Evolutionary conservation across 2,888 invertebrate species (phyloP).

Genomic region (Hesperia comma): DNA sequence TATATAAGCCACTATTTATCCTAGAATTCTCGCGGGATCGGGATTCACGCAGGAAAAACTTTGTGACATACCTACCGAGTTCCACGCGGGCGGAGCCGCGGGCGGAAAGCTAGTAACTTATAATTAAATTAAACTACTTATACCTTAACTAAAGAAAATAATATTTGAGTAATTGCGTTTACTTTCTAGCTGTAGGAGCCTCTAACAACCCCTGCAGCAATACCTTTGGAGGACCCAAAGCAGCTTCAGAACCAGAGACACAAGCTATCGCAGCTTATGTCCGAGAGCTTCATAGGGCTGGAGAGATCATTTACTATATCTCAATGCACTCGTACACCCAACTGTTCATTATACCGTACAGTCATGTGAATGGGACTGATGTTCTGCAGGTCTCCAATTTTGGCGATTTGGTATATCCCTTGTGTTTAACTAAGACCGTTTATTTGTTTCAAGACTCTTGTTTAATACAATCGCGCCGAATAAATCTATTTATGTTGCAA

Average conservation of each 20-base stretch:
- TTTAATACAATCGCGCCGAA: not conserved
- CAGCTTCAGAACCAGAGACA: conserved; percentile 84
- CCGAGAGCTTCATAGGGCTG: conserved; percentile 47
- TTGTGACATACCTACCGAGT: too few species aligned
- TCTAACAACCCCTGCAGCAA: conserved; percentile 75
- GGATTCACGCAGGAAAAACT: too few species aligned
- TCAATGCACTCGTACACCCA: conserved; percentile 85
- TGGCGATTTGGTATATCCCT: conserved; percentile 64
- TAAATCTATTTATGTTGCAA: not conserved
- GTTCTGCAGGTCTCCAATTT: conserved; percentile 59
- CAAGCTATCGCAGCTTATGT: conserved; percentile 68
- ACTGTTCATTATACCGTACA: conserved; percentile 78
- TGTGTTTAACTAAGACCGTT: not conserved
- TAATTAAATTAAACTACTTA: too few species aligned
- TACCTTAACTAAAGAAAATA: too few species aligned
- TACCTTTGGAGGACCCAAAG: conserved; percentile 75
- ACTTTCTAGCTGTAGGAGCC: conserved; percentile 67
- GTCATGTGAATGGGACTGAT: conserved; percentile 56
- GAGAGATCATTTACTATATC: conserved; percentile 73
- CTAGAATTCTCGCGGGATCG: too few species aligned
- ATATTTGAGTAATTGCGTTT: not conserved
- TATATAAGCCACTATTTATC: too few species aligned
- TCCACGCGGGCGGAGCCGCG: too few species aligned
- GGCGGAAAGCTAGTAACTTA: too few species aligned
- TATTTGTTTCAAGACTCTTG: not conserved